These are phyloP conservation scores for Archips crataeganus DNA, from an alignment of 2,888 invertebrate species.

Conservation along the genomic window DNA sequence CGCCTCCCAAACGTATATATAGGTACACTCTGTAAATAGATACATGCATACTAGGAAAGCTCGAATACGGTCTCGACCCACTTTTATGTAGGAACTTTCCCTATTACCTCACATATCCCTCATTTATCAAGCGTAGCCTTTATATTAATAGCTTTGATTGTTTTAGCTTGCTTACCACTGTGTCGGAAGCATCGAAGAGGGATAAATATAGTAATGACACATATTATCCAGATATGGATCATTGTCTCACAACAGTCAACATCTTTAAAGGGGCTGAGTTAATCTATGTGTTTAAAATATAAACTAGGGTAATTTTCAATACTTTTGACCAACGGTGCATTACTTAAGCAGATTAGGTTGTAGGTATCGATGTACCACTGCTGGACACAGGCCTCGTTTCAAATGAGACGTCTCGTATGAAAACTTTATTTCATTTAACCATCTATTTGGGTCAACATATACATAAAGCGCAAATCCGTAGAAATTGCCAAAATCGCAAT, in stretches of 20 bases:
- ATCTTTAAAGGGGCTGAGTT: not conserved
- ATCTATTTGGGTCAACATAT: too few relatives aligned
- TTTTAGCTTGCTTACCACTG: not conserved
- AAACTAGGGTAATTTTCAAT: not conserved
- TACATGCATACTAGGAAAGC: conserved; percentile 40
- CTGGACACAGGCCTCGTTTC: too few relatives aligned
- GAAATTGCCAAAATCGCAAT: not conserved
- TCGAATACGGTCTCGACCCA: conserved; percentile 41
- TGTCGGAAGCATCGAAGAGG: not conserved
- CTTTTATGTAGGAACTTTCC: conserved; percentile 39
- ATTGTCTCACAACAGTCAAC: not conserved
- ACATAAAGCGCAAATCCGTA: not conserved
- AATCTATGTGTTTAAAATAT: not conserved
- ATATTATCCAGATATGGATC: not conserved
- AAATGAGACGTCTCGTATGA: too few relatives aligned
- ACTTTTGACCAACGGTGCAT: too few relatives aligned
- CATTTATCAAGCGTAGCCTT: conserved; percentile 4
- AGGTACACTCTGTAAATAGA: conserved; percentile 43
- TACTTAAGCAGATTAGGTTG: too few relatives aligned
- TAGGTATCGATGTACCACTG: too few relatives aligned
- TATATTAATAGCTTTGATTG: conserved; percentile 8
- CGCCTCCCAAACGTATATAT: conserved; percentile 21
- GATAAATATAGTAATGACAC: not conserved
- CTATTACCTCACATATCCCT: conserved; percentile 22
- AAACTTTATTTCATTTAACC: too few relatives aligned